phyloP scores from a whole-genome alignment of 2,888 invertebrate species.

The Noctua janthina region DNA sequence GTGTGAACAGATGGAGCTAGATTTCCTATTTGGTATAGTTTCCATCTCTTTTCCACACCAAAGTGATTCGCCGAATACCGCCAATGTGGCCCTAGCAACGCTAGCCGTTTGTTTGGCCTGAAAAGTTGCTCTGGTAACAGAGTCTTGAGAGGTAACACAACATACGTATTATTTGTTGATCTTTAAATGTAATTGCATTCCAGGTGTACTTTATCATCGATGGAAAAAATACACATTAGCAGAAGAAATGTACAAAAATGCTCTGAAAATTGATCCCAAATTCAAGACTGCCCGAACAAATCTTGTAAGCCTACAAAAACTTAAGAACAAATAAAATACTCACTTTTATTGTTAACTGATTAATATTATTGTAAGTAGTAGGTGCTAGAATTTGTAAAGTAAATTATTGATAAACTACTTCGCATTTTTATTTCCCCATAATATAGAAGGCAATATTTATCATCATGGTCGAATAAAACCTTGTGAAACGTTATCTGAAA shows the following conservation, averaged over 20 bases:
- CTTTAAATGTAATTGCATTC: slow-evolving; percentile 54
- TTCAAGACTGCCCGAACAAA: slow-evolving; percentile 93
- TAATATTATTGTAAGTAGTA: slow-evolving; percentile 12
- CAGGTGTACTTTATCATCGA: slow-evolving; percentile 97
- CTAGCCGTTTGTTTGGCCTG: background rate
- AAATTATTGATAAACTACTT: slow-evolving; percentile 24
- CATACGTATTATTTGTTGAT: background rate
- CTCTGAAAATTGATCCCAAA: slow-evolving; percentile 93
- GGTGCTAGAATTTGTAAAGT: slow-evolving; percentile 2
- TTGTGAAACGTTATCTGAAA: background rate
- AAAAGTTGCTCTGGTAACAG: background rate
- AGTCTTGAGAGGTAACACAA: background rate
- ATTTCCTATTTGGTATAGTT: background rate
- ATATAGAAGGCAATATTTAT: background rate
- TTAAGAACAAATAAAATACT: slow-evolving; percentile 51
- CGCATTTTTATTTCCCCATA: slow-evolving; percentile 6
- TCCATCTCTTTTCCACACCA: background rate
- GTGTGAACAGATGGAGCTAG: background rate
- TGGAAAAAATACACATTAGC: slow-evolving; percentile 95
- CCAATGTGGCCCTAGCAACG: background rate
- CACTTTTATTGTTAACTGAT: background rate
- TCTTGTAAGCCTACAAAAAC: slow-evolving; percentile 84
- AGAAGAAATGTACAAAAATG: slow-evolving; percentile 93
- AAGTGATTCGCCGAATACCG: background rate
- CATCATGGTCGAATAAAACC: background rate